Evolutionary conservation across 2,888 invertebrate species (phyloP), one percentile per base, ranked within the genome.

Genomic region (Gnatocerus cornutus): DNA sequence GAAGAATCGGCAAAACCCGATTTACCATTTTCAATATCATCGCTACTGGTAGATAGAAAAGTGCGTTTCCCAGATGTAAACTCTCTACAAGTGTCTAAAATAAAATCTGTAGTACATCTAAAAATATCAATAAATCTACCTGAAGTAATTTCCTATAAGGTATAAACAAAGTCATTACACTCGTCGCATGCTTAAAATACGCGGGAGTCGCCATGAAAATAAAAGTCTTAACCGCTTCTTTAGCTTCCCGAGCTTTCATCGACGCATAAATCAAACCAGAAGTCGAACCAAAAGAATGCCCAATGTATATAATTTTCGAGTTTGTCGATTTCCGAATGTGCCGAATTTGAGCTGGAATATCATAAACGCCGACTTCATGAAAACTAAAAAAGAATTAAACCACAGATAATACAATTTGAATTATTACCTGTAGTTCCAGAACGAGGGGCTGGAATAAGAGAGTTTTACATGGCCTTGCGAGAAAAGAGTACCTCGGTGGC

Each of bases 321-420:
- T 27, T 41, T 9, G 12, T 5, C 8, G 1, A 3, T 62, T 69
- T 9, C 14, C 55, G 3, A 68, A 30, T 50, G 30, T 50, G 3
- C 69, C 33, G 13, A 53, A 56, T n/a, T 69, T 46, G 3, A 71
- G 14, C 50, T 55, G 45, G 41, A 48, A 53, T 46, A 43, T 73
- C 73, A 45, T 73, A 69, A 1, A 68, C 16, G 2, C 73, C 73
- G 13, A 73, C 61, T 61, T 73, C 72, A 33, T 72, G 71, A 48
- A 64, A 68, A 29, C 70, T 71, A 58, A 65, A 69, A 45, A 68
- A n/a, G n/a, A n/a, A n/a, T n/a, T n/a, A n/a, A n/a, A n/a, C 65
- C 71, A 68, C 68, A 39, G 50, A 69, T 12, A n/a, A n/a, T n/a
- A n/a, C n/a, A n/a, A n/a, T n/a, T n/a, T n/a, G n/a, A n/a, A n/a